Percentiles rank a stretch among this genome's conserved stretches.
Conservation (phyloP, 1,140 invertebrate species). For the Carposina sasakii region DNA sequence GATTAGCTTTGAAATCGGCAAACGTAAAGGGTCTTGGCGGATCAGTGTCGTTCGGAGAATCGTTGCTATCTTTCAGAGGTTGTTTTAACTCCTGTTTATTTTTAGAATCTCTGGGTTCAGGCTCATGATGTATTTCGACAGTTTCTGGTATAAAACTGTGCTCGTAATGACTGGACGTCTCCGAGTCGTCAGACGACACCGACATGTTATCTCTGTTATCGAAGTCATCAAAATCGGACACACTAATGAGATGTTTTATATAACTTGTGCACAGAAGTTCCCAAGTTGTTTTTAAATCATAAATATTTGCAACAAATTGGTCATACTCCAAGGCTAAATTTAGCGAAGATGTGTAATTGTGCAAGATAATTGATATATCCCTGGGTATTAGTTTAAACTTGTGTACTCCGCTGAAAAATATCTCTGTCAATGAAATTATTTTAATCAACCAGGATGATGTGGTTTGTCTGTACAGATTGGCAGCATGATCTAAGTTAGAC, state of each 20-base stretch:
- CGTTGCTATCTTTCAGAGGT: no score
- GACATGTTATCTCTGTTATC: conserved; percentile 59
- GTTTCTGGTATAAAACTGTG: conserved; percentile 58
- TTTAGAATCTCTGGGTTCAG: no score
- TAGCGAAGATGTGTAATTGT: conserved; percentile 69
- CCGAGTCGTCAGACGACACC: conserved; percentile 59
- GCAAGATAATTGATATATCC: conserved; percentile 78
- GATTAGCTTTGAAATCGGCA: conserved; percentile 62
- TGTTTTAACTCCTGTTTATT: no score
- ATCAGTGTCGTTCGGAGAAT: no score
- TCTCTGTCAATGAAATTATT: conserved; percentile 88
- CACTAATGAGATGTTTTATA: conserved; percentile 53
- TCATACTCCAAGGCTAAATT: conserved; percentile 73
- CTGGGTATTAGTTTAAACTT: conserved; percentile 76
- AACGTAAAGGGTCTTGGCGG: conserved; percentile 69
- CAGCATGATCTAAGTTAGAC: conserved; percentile 87
- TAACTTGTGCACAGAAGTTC: conserved; percentile 74
- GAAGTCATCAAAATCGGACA: conserved; percentile 60
- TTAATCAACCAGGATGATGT: conserved; percentile 92
- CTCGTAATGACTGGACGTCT: conserved; percentile 67
- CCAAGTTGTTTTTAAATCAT: conserved; percentile 75
- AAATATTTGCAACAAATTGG: conserved; percentile 73
- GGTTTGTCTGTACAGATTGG: conserved; percentile 94
- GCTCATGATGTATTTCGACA: conserved; percentile 11
- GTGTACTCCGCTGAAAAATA: conserved; percentile 79